Percentiles rank a stretch among this genome's conserved stretches.
Conservation (phyloP, 2,113 vertebrate species). For the Scomber scombrus region DNA sequence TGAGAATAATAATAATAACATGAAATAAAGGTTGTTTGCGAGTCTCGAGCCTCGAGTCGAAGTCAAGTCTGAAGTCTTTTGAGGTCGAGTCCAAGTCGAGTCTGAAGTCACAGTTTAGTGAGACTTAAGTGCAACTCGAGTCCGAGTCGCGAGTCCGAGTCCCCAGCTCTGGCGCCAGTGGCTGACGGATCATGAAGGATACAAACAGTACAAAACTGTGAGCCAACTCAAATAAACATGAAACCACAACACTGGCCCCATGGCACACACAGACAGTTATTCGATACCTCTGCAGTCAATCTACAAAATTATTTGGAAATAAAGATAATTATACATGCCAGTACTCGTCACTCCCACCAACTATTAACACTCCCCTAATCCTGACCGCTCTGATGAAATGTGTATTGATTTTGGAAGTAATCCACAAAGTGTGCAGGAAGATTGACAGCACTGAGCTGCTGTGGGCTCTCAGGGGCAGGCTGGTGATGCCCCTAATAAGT, state of each 20-base stretch:
- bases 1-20: too few relatives aligned
- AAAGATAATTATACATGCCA: neutral
- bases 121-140: too few relatives aligned
- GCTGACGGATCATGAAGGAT: neutral
- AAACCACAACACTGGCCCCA: neutral
- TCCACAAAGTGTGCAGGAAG: neutral
- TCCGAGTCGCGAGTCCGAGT: too few relatives aligned
- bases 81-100: too few relatives aligned
- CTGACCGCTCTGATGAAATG: too few relatives aligned
- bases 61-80: too few relatives aligned
- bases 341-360: neutral
- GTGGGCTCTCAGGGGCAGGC: neutral
- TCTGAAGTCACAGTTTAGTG: too few relatives aligned
- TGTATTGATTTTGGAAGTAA: neutral
- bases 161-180: too few relatives aligned
- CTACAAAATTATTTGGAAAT: neutral
- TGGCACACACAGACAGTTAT: slow-evolving; percentile 7
- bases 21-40: too few relatives aligned
- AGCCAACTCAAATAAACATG: slow-evolving; percentile 3
- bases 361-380: neutral
- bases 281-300: neutral
- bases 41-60: too few relatives aligned
- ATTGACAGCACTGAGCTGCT: neutral
- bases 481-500: neutral
- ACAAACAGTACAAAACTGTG: neutral